Evolutionary conservation across 2,888 invertebrate species (phyloP).

Genomic region (Neria commutata): DNA sequence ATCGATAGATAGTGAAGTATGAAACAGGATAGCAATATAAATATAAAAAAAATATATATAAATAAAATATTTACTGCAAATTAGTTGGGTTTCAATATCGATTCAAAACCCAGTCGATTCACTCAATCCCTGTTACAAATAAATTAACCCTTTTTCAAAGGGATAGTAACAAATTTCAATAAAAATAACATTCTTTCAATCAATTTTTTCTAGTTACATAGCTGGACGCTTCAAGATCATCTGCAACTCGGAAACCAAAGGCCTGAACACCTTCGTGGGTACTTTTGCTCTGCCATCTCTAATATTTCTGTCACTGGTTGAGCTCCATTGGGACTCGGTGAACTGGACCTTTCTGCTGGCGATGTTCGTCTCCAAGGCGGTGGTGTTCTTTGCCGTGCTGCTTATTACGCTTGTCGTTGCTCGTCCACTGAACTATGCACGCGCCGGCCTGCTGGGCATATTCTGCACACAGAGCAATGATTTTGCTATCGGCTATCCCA

Average conservation of each 20-base stretch:
- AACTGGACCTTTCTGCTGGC: conserved; percentile 92
- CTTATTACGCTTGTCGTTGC: conserved; percentile 78
- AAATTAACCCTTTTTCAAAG: no score
- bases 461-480: conserved; percentile 98
- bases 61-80: no score
- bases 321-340: conserved; percentile 79
- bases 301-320: conserved; percentile 88
- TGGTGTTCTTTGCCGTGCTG: conserved; percentile 82
- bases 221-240: conserved; percentile 85
- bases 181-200: no score
- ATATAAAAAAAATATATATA: no score
- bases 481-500: conserved; percentile 95
- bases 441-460: conserved; percentile 90
- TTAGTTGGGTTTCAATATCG: no score
- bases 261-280: conserved; percentile 90
- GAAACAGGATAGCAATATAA: no score
- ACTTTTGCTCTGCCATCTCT: conserved; percentile 91
- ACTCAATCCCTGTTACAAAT: no score
- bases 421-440: conserved; percentile 80
- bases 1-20: no score
- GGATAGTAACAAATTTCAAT: no score
- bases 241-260: conserved; percentile 83
- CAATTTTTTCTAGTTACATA: conserved; percentile 72
- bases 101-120: no score
- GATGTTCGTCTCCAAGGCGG: conserved; percentile 82